Conservation (phyloP, 2,113 vertebrate species). For the Pycnonotus jocosus region DNA sequence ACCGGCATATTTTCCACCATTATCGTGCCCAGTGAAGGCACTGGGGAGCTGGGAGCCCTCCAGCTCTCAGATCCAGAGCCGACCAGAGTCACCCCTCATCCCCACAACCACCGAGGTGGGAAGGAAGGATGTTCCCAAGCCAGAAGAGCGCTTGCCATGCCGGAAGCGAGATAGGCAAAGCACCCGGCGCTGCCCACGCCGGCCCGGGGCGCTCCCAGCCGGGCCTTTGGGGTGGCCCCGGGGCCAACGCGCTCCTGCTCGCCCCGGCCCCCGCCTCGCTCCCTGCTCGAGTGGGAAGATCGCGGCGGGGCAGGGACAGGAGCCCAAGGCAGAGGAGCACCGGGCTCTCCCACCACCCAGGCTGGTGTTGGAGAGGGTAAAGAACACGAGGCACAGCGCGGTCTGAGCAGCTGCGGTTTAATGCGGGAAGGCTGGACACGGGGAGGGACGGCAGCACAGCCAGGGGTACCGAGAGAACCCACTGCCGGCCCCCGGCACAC, state of each 20-base stretch:
- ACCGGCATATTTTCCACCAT: background rate
- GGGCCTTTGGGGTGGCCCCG: background rate
- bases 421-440: background rate
- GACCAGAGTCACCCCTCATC: fast-evolving
- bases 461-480: fast-evolving
- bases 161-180: background rate
- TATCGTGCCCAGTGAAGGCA: fast-evolving
- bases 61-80: background rate
- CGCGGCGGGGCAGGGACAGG: too few species aligned
- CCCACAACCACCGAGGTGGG: fast-evolving
- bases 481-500: background rate
- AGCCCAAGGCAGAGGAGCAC: background rate
- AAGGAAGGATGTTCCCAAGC: background rate
- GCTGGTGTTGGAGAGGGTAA: background rate
- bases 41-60: background rate
- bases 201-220: background rate
- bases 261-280: too few species aligned
- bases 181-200: background rate
- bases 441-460: background rate
- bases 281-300: too few species aligned
- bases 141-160: background rate
- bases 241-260: background rate
- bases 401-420: constrained; percentile 28
- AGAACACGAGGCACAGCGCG: background rate
- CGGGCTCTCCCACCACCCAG: fast-evolving